phyloP scores from a whole-genome alignment of 2,113 vertebrate genomes.

The Lepisosteus oculatus region DNA sequence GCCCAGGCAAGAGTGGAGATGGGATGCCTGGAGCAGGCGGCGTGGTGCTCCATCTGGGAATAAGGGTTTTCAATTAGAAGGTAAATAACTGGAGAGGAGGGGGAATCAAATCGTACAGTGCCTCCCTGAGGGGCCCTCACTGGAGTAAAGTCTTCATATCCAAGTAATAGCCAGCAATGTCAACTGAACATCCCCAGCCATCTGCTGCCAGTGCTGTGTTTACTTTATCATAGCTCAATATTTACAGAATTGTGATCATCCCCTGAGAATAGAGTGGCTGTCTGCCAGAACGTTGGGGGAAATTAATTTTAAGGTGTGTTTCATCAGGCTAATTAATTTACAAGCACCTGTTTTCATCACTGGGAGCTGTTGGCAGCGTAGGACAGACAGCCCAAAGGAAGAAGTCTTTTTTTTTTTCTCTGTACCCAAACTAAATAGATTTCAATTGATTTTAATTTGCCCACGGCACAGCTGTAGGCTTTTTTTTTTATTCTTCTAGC shows the following conservation, averaged over 20 bases:
- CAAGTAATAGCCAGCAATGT: slow-evolving; percentile 68
- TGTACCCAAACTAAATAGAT: slow-evolving; percentile 67
- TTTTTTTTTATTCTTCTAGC: not conserved
- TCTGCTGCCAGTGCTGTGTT: slow-evolving; percentile 83
- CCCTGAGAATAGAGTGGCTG: slow-evolving; percentile 76
- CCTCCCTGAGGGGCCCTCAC: slow-evolving; percentile 67
- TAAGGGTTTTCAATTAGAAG: slow-evolving; percentile 90
- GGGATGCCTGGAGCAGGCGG: slow-evolving; percentile 58
- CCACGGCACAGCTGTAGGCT: slow-evolving; percentile 52
- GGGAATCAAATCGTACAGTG: slow-evolving; percentile 61
- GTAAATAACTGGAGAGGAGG: slow-evolving; percentile 75
- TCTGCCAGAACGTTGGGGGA: slow-evolving; percentile 75
- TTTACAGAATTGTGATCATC: slow-evolving; percentile 89
- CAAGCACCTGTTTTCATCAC: slow-evolving; percentile 84
- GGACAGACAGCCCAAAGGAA: slow-evolving; percentile 63
- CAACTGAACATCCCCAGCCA: slow-evolving; percentile 79
- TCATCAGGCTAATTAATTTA: slow-evolving; percentile 88
- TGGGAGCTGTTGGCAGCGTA: slow-evolving; percentile 66
- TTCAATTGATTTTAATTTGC: slow-evolving; percentile 74
- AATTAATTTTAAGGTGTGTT: slow-evolving; percentile 81
- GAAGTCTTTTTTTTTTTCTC: slow-evolving; percentile 40
- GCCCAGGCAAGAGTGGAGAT: slow-evolving; percentile 65
- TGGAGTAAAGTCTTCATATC: slow-evolving; percentile 72
- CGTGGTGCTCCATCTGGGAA: slow-evolving; percentile 79
- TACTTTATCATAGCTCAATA: slow-evolving; percentile 91